Evolutionary conservation across 2,888 invertebrate species (phyloP).

Genomic region (Calliphora vomitoria): DNA sequence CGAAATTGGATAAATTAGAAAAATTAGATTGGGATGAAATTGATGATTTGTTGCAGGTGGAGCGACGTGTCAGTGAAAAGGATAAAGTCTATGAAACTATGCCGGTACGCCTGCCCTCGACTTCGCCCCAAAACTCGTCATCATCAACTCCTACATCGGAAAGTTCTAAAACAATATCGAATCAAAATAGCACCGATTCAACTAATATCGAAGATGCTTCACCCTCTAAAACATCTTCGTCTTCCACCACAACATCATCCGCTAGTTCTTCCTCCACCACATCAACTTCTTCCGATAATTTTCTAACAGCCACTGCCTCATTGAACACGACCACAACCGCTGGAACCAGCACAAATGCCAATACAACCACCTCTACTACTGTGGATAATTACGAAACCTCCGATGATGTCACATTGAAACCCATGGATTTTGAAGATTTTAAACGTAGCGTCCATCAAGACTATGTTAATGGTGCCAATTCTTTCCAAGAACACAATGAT

Average conservation of each 20-base stretch:
- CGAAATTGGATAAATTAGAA: constrained; percentile 87
- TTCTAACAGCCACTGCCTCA: constrained; percentile 81
- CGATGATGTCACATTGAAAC: constrained; percentile 84
- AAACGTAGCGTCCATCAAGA: constrained; percentile 84
- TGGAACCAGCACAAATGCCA: constrained; percentile 77
- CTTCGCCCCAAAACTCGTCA: constrained; percentile 85
- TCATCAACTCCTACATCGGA: constrained; percentile 81
- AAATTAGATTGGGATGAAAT: constrained; percentile 89
- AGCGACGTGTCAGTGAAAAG: constrained; percentile 87
- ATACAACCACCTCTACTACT: constrained; percentile 79
- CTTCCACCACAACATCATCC: constrained; percentile 74
- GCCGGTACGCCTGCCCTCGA: constrained; percentile 86
- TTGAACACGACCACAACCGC: constrained; percentile 72
- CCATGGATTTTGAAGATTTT: constrained; percentile 84
- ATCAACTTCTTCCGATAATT: constrained; percentile 81
- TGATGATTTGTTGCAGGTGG: constrained; percentile 89
- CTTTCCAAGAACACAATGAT: constrained; percentile 82
- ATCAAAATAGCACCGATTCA: constrained; percentile 78
- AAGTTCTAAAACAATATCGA: constrained; percentile 78
- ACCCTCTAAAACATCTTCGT: constrained; percentile 73
- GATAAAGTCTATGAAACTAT: constrained; percentile 90
- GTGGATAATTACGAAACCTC: constrained; percentile 80
- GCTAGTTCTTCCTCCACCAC: constrained; percentile 76
- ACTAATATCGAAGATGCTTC: constrained; percentile 73
- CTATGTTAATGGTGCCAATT: constrained; percentile 84